Evolutionary conservation across 2,888 invertebrate genomes (phyloP), one percentile per base, ranked within the genome.

Genomic region (Neoaliturus tenellus): DNA sequence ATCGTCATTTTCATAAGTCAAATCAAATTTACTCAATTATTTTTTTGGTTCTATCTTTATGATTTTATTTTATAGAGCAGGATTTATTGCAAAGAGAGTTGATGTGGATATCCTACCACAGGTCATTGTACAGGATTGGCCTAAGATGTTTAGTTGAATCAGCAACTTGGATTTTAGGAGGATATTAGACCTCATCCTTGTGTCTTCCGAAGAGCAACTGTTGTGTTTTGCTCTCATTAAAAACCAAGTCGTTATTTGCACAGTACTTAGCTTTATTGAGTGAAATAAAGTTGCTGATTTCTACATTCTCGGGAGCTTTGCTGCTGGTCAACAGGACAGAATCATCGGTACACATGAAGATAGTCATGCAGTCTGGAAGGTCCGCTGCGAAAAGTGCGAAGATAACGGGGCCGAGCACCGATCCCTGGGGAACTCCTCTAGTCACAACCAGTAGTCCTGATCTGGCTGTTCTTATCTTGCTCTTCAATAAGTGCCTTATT

Each of bases 141-240:
- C 62, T 28, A 62, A 62, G 20, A 62, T 62, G 62, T 62, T 28
- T 62, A 5, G 62, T 25, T 62, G 51, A 14, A 4, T 51, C 6
- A 4, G 14, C 51, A 51, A 14, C 44, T 44, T 51, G n/a, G 17
- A 14, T 51, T 5, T n/a, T 51, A 5, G 51, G 14, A 51, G 23
- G 51, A 14, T n/a, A 51, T 17, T 5, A 20, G 51, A 28, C 62
- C 5, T 62, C 20, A 62, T 62, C 25, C 62, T 62, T 62, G 28
- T 23, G 25, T 14, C 14, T 62, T 28, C 62, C 25, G 62, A 62
- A 62, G 14, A 71, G 35, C 5, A 71, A 17, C 33, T 71, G 71
- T 35, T 20, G 35, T 12, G 71, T 71, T 23, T 71, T 71, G n/a
- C 39, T 71, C 33, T 71, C 71, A 20, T 51, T 51, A 23, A 51